A percentile compares a stretch with the other conserved stretches of the same genome.
These are phyloP conservation scores for Hydrotaea cyrtoneurina DNA, from an alignment of 2,888 invertebrate species.

Conservation along the genomic window DNA sequence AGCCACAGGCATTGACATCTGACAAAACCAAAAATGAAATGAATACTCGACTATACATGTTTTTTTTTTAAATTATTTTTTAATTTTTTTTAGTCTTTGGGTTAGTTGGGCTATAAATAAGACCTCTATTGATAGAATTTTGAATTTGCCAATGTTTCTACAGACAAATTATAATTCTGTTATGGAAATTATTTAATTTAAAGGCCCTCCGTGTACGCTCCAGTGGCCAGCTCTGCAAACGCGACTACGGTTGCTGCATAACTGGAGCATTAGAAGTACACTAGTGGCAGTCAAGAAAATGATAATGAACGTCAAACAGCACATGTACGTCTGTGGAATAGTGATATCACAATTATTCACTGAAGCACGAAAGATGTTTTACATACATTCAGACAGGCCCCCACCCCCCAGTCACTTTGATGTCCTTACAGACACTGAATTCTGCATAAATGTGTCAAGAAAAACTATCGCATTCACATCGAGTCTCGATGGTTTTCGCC, in stretches of 20 bases:
- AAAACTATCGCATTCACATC: not conserved
- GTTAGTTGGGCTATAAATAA: too few species aligned
- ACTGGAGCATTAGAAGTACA: not conserved
- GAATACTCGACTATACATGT: too few species aligned
- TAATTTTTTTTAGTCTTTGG: too few species aligned
- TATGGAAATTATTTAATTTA: too few species aligned
- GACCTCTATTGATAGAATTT: too few species aligned
- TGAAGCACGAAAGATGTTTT: slow-evolving; percentile 59
- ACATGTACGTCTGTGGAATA: not conserved
- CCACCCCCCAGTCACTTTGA: not conserved
- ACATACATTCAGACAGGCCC: not conserved
- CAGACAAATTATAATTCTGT: too few species aligned
- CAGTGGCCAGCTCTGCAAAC: not conserved
- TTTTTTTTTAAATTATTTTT: too few species aligned
- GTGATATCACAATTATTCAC: slow-evolving; percentile 45
- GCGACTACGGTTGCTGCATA: too few species aligned
- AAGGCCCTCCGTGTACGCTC: not conserved
- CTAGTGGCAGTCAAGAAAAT: not conserved
- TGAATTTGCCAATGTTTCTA: too few species aligned
- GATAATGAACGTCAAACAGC: not conserved
- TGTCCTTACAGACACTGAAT: not conserved
- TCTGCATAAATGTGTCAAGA: not conserved
- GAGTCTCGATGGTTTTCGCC: not conserved
- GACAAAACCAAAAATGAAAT: too few species aligned
- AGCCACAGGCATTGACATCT: too few species aligned